These are phyloP conservation scores for Tetragnatha versicolor DNA, from an alignment of 1,140 invertebrate genomes.

Conservation along the genomic window DNA sequence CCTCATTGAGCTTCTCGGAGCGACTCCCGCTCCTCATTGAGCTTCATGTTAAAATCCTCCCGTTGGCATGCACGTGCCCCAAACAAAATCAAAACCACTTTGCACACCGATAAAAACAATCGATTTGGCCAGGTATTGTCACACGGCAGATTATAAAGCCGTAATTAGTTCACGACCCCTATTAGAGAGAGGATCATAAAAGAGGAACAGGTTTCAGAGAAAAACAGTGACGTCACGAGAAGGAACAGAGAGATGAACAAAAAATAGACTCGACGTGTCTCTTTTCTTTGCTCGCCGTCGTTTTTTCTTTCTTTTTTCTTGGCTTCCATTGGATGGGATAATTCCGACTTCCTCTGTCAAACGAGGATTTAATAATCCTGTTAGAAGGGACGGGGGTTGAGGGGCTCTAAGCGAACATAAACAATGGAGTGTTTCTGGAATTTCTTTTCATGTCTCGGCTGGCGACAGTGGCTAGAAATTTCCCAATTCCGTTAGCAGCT, in stretches of 20 bases:
- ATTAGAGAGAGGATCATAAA: too few species aligned
- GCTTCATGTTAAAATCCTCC: too few species aligned
- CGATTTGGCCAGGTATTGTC: too few species aligned
- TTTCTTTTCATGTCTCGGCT: not conserved
- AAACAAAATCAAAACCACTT: too few species aligned
- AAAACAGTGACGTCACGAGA: constrained; percentile 10
- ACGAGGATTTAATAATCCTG: constrained; percentile 46
- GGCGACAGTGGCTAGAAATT: not conserved
- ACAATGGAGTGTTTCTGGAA: not conserved
- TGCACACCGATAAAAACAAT: too few species aligned
- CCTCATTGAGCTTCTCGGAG: too few species aligned
- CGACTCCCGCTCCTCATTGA: too few species aligned
- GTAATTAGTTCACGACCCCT: too few species aligned
- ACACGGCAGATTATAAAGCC: too few species aligned
- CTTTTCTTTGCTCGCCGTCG: not conserved
- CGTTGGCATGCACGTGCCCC: too few species aligned
- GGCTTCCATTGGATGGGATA: constrained; percentile 13
- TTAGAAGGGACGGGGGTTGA: not conserved
- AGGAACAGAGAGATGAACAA: not conserved
- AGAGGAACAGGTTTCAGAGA: constrained; percentile 35
- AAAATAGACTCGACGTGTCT: not conserved
- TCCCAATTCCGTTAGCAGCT: too few species aligned
- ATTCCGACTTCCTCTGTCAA: constrained; percentile 46
- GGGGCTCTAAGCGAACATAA: not conserved
- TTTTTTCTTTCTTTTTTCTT: constrained; percentile 24